A percentile compares a stretch with the other conserved stretches of the same genome.
phyloP scores from a whole-genome alignment of 2,797 vertebrate species.

The Gymnocypris eckloni region DNA sequence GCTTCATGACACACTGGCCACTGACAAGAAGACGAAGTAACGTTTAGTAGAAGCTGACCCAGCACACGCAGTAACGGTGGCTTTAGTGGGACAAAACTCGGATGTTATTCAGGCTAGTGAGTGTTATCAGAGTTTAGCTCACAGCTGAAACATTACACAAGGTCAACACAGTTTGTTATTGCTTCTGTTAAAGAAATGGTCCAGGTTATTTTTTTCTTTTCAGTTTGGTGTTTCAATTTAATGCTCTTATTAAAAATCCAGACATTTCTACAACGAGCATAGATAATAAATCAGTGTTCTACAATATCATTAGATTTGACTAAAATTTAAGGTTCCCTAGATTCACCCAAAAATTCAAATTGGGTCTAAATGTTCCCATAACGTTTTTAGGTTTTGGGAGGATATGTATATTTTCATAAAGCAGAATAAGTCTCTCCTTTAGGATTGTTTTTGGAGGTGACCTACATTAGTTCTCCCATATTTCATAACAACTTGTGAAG shows the following conservation, averaged over 20 bases:
- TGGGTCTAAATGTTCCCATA: neutral
- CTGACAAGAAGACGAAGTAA: constrained; percentile 90
- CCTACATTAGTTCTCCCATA: neutral
- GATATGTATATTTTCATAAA: constrained; percentile 11
- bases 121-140: constrained; percentile 28
- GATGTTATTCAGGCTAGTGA: constrained; percentile 26
- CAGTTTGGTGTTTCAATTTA: constrained; percentile 27
- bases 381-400: neutral
- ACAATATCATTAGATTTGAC: neutral
- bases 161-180: constrained; percentile 22
- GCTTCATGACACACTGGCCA: constrained; percentile 86
- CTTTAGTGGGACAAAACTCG: constrained; percentile 1
- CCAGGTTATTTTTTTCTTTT: neutral
- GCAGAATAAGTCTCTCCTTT: neutral
- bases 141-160: constrained; percentile 39
- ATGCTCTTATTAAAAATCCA: neutral
- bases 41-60: neutral
- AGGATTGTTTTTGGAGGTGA: neutral
- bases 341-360: neutral
- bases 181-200: constrained; percentile 31
- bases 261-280: neutral
- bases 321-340: neutral
- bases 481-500: constrained; percentile 45
- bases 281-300: neutral
- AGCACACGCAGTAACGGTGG: constrained; percentile 1